These are phyloP conservation scores for Amblyjoppa fuscipennis DNA, from an alignment of 2,888 invertebrate genomes.

Conservation along the genomic window DNA sequence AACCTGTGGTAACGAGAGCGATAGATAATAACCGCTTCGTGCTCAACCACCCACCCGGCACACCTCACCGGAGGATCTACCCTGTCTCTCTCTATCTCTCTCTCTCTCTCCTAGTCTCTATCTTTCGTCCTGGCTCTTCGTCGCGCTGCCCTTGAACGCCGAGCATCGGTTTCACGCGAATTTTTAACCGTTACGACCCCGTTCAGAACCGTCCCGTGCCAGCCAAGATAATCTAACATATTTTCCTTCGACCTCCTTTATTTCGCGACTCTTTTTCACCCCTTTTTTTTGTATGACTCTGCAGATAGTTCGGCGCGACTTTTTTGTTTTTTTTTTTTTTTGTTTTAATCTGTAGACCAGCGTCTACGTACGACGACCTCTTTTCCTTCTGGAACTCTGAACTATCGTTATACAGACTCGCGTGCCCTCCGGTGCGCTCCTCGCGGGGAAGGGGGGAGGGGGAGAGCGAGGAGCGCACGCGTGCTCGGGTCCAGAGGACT, in stretches of 20 bases:
- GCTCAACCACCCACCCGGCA: conserved; percentile 76
- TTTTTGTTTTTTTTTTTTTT: conserved; percentile 16
- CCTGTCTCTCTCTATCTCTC: conserved; percentile 43
- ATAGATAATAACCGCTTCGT: conserved; percentile 85
- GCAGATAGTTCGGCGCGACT: background rate
- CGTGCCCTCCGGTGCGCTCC: conserved; percentile 58
- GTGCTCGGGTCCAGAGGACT: conserved; percentile 53
- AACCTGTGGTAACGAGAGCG: conserved; percentile 86
- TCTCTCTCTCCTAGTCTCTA: conserved; percentile 51
- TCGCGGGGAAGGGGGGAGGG: conserved; percentile 55
- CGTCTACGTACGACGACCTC: conserved; percentile 34
- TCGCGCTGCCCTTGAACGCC: conserved; percentile 56
- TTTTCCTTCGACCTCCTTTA: conserved; percentile 35
- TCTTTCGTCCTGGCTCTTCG: conserved; percentile 51
- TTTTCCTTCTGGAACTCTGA: conserved; percentile 76
- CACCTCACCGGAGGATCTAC: conserved; percentile 61
- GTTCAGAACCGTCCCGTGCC: conserved; percentile 34
- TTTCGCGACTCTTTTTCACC: conserved; percentile 3
- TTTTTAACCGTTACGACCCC: conserved; percentile 49
- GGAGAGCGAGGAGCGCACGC: conserved; percentile 69
- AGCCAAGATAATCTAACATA: conserved; percentile 60
- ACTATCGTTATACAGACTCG: conserved; percentile 77
- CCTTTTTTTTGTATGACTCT: conserved; percentile 12
- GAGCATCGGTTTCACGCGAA: conserved; percentile 42
- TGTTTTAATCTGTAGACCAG: background rate